A percentile compares a stretch with the other conserved stretches of the same genome.
Evolutionary conservation across 1,140 invertebrate genomes (phyloP).

Genomic region (Holotrichia oblita): DNA sequence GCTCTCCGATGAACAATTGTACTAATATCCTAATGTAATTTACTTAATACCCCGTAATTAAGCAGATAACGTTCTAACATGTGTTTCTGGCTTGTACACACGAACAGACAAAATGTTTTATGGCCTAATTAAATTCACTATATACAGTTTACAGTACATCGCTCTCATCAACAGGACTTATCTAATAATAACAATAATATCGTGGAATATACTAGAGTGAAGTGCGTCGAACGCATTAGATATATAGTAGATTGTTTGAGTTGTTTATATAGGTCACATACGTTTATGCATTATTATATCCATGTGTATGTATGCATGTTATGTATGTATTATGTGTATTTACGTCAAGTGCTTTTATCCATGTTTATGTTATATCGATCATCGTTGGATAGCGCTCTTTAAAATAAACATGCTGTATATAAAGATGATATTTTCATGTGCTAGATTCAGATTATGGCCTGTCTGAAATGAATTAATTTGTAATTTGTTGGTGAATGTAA

Average conservation of each 20-base stretch:
- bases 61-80: background rate
- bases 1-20: background rate
- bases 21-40: slow-evolving; percentile 18
- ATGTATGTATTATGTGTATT: too few relatives aligned
- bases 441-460: too few relatives aligned
- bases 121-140: background rate
- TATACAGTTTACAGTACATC: too few relatives aligned
- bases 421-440: too few relatives aligned
- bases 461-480: too few relatives aligned
- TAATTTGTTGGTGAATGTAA: too few relatives aligned
- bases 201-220: background rate
- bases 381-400: background rate
- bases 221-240: background rate
- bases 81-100: background rate
- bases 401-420: background rate
- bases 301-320: background rate
- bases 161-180: background rate
- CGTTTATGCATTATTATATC: background rate
- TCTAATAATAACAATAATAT: slow-evolving; percentile 1
- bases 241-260: background rate
- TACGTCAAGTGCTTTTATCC: background rate
- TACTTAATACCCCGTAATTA: background rate
- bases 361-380: slow-evolving; percentile 17
- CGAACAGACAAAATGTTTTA: background rate
- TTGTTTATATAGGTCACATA: slow-evolving; percentile 1